A percentile compares a stretch with the other conserved stretches of the same genome.
Evolutionary conservation across 92 coral and sea anemone species (phyloP).

Genomic region (Phenganax stokvisi): DNA sequence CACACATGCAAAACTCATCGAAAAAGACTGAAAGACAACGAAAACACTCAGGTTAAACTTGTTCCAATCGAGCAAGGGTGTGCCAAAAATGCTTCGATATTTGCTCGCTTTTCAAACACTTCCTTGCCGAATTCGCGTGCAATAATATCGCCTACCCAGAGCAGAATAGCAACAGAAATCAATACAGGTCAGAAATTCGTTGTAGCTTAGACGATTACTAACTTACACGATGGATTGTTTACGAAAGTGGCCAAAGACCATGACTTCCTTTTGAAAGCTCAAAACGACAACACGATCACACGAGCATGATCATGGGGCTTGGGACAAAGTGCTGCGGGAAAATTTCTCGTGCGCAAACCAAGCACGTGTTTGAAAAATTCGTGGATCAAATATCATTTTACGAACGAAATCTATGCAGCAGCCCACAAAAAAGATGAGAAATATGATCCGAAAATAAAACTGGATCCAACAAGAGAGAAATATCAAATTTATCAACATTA

Average conservation of each 20-base stretch:
- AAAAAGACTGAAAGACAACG: conserved; percentile 85
- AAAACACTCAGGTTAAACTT: conserved; percentile 53
- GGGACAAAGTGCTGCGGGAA: conserved; percentile 8
- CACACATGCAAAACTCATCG: conserved; percentile 99
- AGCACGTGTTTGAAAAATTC: conserved; percentile 25
- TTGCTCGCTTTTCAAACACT: conserved; percentile 53
- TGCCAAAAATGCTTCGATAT: conserved; percentile 50
- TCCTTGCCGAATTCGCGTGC: conserved; percentile 40
- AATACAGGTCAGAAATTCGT: background rate
- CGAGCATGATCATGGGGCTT: conserved; percentile 20
- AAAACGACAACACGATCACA: conserved; percentile 13
- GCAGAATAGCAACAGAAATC: background rate
- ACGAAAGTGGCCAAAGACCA: conserved; percentile 36
- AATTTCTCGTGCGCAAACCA: conserved; percentile 8
- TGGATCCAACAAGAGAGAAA: no score
- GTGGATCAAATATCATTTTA: conserved; percentile 17
- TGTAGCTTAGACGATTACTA: background rate
- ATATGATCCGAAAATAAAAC: no score
- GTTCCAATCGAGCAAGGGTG: conserved; percentile 81
- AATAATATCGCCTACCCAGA: background rate
- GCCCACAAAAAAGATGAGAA: background rate
- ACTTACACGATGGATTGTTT: conserved; percentile 39
- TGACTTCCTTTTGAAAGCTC: conserved; percentile 32
- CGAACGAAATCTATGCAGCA: background rate
- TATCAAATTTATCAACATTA: no score